phyloP scores from a whole-genome alignment of 1,140 invertebrate species.

The Theocolax elegans region DNA sequence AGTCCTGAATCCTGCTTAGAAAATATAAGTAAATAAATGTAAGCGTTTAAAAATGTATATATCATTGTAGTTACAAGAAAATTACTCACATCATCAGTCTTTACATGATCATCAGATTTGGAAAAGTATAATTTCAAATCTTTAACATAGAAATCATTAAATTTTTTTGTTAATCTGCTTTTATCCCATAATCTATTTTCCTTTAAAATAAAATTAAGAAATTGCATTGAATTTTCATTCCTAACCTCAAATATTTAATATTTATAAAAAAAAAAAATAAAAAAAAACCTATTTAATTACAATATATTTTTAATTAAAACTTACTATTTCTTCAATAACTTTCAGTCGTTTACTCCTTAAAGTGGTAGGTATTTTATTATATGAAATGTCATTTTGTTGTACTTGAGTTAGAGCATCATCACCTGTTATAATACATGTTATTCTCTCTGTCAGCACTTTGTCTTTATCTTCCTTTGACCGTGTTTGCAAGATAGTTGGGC shows the following conservation, averaged over 20 bases:
- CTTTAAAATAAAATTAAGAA: conserved; percentile 42
- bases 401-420: conserved; percentile 55
- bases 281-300: neutral
- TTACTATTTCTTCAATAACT: conserved; percentile 47
- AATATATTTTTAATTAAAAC: conserved; percentile 6
- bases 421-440: conserved; percentile 62
- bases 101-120: neutral
- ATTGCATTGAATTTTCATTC: neutral
- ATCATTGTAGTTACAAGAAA: no score
- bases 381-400: conserved; percentile 10
- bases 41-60: no score
- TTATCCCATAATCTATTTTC: conserved; percentile 53
- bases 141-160: conserved; percentile 50
- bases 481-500: conserved; percentile 58
- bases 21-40: no score
- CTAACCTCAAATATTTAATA: neutral
- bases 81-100: no score
- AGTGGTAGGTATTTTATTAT: conserved; percentile 32
- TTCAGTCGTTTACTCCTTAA: conserved; percentile 49
- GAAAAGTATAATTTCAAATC: conserved; percentile 40
- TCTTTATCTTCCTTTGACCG: conserved; percentile 62
- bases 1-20: neutral
- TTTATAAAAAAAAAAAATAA: neutral
- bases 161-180: conserved; percentile 41
- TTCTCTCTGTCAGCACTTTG: conserved; percentile 65